Evolutionary conservation across 2,113 vertebrate genomes (phyloP), one percentile per base, ranked within the genome.

Genomic region (Rhinolophus sinicus): DNA sequence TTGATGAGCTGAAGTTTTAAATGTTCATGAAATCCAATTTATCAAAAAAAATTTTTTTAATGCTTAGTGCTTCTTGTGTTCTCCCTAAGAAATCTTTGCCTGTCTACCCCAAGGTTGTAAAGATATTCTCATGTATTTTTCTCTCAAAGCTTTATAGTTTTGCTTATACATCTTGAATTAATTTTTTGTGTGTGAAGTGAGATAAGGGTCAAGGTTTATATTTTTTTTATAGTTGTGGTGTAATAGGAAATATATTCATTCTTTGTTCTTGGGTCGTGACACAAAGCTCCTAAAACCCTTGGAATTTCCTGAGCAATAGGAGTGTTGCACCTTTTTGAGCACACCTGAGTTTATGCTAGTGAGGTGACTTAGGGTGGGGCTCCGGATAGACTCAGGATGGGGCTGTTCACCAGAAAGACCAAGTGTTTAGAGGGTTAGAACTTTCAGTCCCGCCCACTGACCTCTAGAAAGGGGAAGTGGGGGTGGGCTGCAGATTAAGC

Each of bases 1-100:
- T 84, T 93, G 70, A 84, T 77, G 64, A 62, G 62, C 52, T 89
- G 28, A 60, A 52, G 60, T 93, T 95, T 82, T 75, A 93, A 58
- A 83, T 92, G 88, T 88, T 76, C 22, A 26, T 77, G 18, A 78
- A 77, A 93, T 64, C 30, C 30, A 30, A 2, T 70, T 89, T 95
- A 52, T 70, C 28, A 18, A 60, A 78, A 78, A 93, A 35, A 30
- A 2, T 60, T 50, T 26, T 83, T 93, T 89, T 82, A 70, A 69
- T 76, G 15, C 15, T 77, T 76, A 54, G 26, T 70, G 33, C 13
- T 84, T 35, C 77, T 77, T 88, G 26, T 88, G n/a, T 88, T 33
- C 22, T 73, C 15, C 21, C 30, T 89, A 77, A 69, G 50, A 77
- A 93, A 52, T 84, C 22, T 77, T 89, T 89, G 70, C 54, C 62